Conservation (phyloP, 2,888 invertebrate species). For the Phasia obesa region DNA sequence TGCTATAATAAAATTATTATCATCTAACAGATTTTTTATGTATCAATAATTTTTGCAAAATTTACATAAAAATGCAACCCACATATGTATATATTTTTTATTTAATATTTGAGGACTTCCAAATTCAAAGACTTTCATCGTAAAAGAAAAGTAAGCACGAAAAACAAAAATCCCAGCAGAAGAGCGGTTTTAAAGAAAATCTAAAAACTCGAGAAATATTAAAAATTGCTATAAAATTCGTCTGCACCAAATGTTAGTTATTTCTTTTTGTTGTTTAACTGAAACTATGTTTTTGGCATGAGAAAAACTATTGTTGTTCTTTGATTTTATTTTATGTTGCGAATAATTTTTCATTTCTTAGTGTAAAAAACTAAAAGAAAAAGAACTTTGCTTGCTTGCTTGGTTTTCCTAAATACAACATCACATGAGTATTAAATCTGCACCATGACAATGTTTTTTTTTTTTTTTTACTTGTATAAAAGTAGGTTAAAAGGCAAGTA, state of each 20-base stretch:
- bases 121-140: neutral
- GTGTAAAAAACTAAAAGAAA: slow-evolving; percentile 4
- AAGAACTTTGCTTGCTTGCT: neutral
- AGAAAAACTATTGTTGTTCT: slow-evolving; percentile 22
- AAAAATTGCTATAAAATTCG: slow-evolving; percentile 57
- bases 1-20: too few species aligned
- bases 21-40: too few species aligned
- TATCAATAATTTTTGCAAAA: too few species aligned
- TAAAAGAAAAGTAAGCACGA: neutral
- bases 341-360: slow-evolving; percentile 10
- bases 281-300: slow-evolving; percentile 42
- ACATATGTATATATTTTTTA: too few species aligned
- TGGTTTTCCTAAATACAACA: neutral
- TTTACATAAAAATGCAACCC: too few species aligned
- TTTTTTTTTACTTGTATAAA: neutral
- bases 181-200: slow-evolving; percentile 12
- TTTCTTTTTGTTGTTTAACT: slow-evolving; percentile 27
- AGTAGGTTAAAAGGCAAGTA: slow-evolving; percentile 18
- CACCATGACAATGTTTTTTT: slow-evolving; percentile 18
- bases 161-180: neutral
- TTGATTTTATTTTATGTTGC: slow-evolving; percentile 14
- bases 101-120: too few species aligned
- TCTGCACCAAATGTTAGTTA: slow-evolving; percentile 54
- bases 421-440: slow-evolving; percentile 48
- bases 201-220: slow-evolving; percentile 41